Percentiles rank a stretch among this genome's conserved stretches.
Evolutionary conservation across 2,797 vertebrate genomes (phyloP).

Genomic region (Anabacerthia variegaticeps): DNA sequence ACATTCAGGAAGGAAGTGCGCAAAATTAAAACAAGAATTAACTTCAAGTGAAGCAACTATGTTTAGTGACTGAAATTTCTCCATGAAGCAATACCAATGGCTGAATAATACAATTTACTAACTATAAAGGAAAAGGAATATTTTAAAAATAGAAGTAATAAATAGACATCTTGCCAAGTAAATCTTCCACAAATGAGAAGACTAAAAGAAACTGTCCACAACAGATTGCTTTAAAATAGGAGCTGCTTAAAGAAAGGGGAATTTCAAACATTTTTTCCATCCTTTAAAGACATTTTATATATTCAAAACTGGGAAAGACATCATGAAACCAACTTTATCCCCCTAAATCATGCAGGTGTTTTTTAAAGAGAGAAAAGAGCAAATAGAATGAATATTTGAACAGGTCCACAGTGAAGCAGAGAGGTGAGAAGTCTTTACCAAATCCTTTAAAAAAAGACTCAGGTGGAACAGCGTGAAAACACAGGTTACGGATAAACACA

Average conservation of each 20-base stretch:
- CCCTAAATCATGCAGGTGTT: not conserved
- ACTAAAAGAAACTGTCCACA: not conserved
- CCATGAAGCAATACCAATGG: not conserved
- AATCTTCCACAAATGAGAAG: not conserved
- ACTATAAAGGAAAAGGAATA: not conserved
- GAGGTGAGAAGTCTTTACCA: not conserved
- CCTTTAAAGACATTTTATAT: not conserved
- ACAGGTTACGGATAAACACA: not conserved
- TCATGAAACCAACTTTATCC: not conserved
- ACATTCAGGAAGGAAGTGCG: slow-evolving; percentile 42
- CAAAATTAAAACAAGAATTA: slow-evolving; percentile 55
- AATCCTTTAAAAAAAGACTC: not conserved
- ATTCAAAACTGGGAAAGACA: not conserved
- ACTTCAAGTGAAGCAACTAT: slow-evolving; percentile 3
- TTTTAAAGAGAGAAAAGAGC: not conserved
- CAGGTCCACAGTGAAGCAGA: not conserved
- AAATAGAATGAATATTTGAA: not conserved
- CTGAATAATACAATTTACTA: not conserved
- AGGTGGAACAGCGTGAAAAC: not conserved
- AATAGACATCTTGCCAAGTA: not conserved
- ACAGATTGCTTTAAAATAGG: not conserved
- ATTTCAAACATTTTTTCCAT: not conserved
- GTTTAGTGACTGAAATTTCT: not conserved
- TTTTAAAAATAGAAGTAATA: not conserved
- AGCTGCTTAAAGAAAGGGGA: not conserved